phyloP scores from a whole-genome alignment of 2,888 invertebrate species.

The Notocelia uddmanniana region DNA sequence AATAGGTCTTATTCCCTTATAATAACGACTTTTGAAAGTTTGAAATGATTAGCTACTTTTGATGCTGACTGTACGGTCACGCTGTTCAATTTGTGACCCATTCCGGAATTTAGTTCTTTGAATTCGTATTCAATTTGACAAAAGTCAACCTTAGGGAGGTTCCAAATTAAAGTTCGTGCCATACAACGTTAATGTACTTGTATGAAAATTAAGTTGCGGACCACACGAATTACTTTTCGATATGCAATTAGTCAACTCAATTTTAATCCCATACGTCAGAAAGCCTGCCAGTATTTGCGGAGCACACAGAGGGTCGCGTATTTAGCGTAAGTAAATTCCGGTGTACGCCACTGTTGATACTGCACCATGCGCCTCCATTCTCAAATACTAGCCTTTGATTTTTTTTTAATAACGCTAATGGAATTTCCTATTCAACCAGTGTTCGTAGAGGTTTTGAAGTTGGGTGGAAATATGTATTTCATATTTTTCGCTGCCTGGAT shows the following conservation, averaged over 20 bases:
- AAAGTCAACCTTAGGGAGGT: no score
- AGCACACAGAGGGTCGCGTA: constrained; percentile 83
- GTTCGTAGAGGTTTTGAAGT: constrained; percentile 1
- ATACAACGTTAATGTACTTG: neutral
- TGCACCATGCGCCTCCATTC: constrained; percentile 61
- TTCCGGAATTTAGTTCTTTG: no score
- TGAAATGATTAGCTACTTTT: no score
- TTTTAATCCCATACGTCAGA: constrained; percentile 33
- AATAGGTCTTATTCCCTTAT: no score
- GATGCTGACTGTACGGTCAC: no score
- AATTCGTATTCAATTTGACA: no score
- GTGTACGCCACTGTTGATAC: constrained; percentile 78
- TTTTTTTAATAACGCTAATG: constrained; percentile 51
- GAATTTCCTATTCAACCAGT: constrained; percentile 31
- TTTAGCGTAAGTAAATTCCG: constrained; percentile 86
- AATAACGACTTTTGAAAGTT: no score
- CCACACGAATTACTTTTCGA: constrained; percentile 53
- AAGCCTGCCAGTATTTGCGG: constrained; percentile 43
- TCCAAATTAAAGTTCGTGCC: no score
- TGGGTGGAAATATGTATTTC: constrained; percentile 11
- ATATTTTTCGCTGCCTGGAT: neutral
- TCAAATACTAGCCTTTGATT: constrained; percentile 65
- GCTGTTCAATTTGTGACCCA: no score
- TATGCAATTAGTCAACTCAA: constrained; percentile 22
- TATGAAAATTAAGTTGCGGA: neutral